Base-by-base conservation (phyloP, 2,888 invertebrate species). In the Chaetogeoica ovagalla region DNA sequence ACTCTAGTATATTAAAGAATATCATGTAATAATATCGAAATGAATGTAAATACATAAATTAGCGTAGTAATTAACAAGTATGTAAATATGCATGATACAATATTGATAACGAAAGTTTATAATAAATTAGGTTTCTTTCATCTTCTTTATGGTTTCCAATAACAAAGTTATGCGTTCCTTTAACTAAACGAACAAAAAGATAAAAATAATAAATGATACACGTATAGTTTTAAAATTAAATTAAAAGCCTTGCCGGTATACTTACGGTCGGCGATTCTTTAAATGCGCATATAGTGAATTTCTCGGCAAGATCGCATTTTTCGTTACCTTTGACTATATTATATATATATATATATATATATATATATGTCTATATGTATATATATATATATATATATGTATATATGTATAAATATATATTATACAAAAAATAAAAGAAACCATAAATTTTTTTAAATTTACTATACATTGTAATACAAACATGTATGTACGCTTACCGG, bases 281-380 rank as follows among this genome's bases (percentile, higher is more conserved):
- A 2, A 76, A 59, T 4, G 43, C 66, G 15, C 75, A 76, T 9
- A n/a, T 9, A n/a, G 66, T 43, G 17, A 68, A 76, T 30, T 76
- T 39, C 17, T 76, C 75, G 23, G 75, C 59, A 0, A 76, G 43
- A 30, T 66, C 75, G 1, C 75, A 76, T 68, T 76, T 76, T 3
- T 76, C 75, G n/a, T n/a, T 0, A n/a, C 75, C 75, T 68, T 59
- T 76, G 15, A 76, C 75, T 76, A 19, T 55, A 55, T 19, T 55
- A 2, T 55, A 55, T 19, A n/a, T n/a, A n/a, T n/a, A n/a, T n/a
- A n/a, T n/a, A n/a, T n/a, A n/a, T n/a, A n/a, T n/a, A n/a, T n/a
- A n/a, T n/a, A n/a, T n/a, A n/a, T n/a, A n/a, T n/a, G n/a, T n/a
- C n/a, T n/a, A n/a, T n/a, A n/a, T n/a, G n/a, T n/a, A n/a, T n/a